Evolutionary conservation across 2,797 vertebrate genomes (phyloP), one percentile per base, ranked within the genome.

Genomic region (Tinamus major): DNA sequence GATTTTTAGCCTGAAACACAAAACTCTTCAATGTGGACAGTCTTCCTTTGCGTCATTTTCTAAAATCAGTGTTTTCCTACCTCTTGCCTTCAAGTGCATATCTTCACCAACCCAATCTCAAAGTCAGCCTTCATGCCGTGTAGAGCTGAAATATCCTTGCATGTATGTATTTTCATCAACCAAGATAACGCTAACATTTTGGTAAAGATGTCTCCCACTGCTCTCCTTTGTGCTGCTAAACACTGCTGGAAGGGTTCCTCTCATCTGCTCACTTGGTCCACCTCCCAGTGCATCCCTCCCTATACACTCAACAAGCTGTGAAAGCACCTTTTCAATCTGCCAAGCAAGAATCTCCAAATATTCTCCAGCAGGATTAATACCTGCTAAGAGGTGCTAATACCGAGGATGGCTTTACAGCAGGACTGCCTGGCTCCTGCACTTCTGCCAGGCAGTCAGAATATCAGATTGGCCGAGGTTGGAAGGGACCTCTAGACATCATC

Each of bases 131-230:
- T 56, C 20, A 10, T 41, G 13, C 19, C 56, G 79, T 0, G 26
- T 59, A 65, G 13, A 77, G 21, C 4, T 51, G 37, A 80, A 69
- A 26, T 78, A 37, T 21, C 65, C 71, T 59, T 81, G 35, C 87
- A n/a, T 48, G 19, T 29, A n/a, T 44, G 19, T 26, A 26, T 19
- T 59, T 85, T 87, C 14, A 61, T 33, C 42, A 63, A 26, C 14
- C 39, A 93, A 92, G 46, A 76, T 79, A 85, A 83, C 15, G 8
- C 12, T n/a, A 24, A 74, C 46, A 14, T 89, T 69, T 23, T 61
- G 24, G 27, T 37, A 37, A 84, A 48, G 31, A 31, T 49, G 37
- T 83, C n/a, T 67, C 59, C 42, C 13, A 61, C 8, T 35, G 79
- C 11, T 29, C 29, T 89, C 29, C 46, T 75, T 44, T 69, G 35